Base-by-base conservation (phyloP, 1,140 invertebrate genomes). In the Drosophila funebris region DNA sequence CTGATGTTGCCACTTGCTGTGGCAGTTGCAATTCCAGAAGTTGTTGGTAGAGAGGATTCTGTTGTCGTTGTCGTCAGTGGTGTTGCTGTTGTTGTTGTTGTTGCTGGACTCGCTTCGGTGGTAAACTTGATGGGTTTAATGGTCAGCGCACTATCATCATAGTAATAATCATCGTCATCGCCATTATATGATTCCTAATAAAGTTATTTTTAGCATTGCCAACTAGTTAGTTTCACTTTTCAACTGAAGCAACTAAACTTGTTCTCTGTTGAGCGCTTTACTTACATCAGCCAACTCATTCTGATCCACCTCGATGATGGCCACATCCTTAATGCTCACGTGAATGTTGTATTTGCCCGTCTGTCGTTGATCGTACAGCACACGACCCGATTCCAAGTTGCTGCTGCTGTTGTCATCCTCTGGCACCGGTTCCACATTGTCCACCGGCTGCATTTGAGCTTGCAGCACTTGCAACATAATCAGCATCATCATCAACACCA, bases 331-430 rank as follows among this genome's bases (percentile, higher is more conserved):
- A 50, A 96, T 91, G 84, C 96, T 94, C 43, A 97, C 92, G 80
- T 96, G 95, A 39, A 97, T 94, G 91, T 97, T 96, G 70, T 95
- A 93, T 63, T 96, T 94, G 3, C 96, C 96, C 1, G 93, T 94
- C 91, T 97, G 96, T 29, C 94, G 94, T 88, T 96, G 95, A 91
- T 96, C 95, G 89, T 94, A 95, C 16, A 83, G 56, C 22, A 78
- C 71, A 46, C 71, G 68, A 77, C 53, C 67, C 16, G 43, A 24
- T 14, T 72, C 69, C 2, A 36, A 11, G 33, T 36, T 36, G 33
- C 4, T 36, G 33, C n/a, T 36, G 11, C n/a, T 36, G 37, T 13
- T 39, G 41, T 7, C 52, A 31, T 18, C 11, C 27, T 57, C 27
- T 4, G 33, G 9, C 36, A 46, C 22, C 24, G 52, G 16, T 52